Conservation (phyloP, 2,113 vertebrate genomes). For the Oenanthe oenanthe region DNA sequence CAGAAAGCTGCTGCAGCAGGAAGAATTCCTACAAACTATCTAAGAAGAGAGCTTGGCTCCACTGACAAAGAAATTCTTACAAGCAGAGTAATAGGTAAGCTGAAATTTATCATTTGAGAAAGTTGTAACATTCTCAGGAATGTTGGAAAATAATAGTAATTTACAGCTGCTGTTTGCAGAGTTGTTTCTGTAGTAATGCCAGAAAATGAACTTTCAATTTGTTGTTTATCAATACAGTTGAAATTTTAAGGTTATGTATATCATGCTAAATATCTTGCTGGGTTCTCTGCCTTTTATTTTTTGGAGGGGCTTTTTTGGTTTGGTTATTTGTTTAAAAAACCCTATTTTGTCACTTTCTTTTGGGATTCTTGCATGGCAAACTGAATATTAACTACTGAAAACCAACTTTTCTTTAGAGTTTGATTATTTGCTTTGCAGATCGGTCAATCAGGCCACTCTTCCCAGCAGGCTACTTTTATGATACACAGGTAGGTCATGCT, state of each 20-base stretch:
- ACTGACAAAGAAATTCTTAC: conserved; percentile 95
- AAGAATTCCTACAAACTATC: conserved; percentile 96
- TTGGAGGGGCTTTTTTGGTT: neutral
- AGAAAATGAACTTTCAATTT: neutral
- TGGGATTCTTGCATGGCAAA: neutral
- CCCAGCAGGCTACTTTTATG: conserved; percentile 94
- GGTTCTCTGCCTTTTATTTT: neutral
- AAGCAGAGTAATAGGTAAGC: conserved; percentile 92
- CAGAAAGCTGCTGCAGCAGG: conserved; percentile 97
- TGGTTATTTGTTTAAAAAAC: neutral
- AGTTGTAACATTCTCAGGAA: neutral
- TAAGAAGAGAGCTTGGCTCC: conserved; percentile 89
- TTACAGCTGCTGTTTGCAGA: neutral
- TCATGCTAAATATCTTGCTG: neutral
- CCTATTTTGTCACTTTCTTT: neutral
- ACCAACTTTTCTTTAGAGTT: neutral
- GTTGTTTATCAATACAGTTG: neutral
- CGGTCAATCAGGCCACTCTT: conserved; percentile 93
- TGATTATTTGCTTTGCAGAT: conserved; percentile 76
- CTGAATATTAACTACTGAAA: neutral
- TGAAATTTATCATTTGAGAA: neutral
- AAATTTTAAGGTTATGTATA: neutral
- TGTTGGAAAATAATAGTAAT: neutral
- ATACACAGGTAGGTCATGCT: conserved; percentile 87
- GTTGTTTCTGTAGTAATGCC: neutral